These are phyloP conservation scores for Drosophila fulvimacula DNA, from an alignment of 2,888 invertebrate genomes.

Conservation along the genomic window DNA sequence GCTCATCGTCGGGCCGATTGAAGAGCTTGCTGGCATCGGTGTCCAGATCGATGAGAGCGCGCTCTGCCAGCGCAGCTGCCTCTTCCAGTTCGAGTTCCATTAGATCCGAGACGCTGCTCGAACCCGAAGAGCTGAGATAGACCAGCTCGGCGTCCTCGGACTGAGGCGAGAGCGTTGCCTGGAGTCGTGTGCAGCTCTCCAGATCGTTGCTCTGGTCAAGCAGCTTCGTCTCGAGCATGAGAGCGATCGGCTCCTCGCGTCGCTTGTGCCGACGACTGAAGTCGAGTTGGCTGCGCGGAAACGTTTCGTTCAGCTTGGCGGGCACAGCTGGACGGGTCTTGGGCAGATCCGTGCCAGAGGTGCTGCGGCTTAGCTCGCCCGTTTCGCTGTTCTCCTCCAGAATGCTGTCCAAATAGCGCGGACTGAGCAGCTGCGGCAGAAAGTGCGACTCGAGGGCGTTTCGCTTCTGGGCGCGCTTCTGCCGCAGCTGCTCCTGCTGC, in stretches of 20 bases:
- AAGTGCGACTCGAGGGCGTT: conserved; percentile 87
- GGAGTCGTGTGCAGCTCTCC: conserved; percentile 87
- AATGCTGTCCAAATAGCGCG: conserved; percentile 90
- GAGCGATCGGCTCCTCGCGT: conserved; percentile 84
- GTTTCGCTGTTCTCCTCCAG: conserved; percentile 91
- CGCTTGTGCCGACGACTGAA: conserved; percentile 81
- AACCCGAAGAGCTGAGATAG: conserved; percentile 89
- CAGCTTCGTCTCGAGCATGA: conserved; percentile 88
- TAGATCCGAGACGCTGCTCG: conserved; percentile 88
- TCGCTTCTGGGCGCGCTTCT: conserved; percentile 86
- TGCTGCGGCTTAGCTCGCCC: conserved; percentile 68
- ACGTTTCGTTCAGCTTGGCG: conserved; percentile 82
- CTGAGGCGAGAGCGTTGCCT: conserved; percentile 85
- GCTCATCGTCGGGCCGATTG: conserved; percentile 64
- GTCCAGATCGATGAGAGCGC: conserved; percentile 69
- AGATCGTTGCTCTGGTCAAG: conserved; percentile 86
- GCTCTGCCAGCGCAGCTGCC: conserved; percentile 61
- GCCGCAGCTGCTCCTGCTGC: conserved; percentile 83
- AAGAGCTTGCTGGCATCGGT: conserved; percentile 78
- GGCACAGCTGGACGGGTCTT: conserved; percentile 84
- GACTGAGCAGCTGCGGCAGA: conserved; percentile 87
- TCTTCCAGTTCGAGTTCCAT: conserved; percentile 86
- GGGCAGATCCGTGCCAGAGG: conserved; percentile 60
- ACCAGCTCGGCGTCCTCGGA: conserved; percentile 89
- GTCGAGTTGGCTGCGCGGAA: conserved; percentile 84